Evolutionary conservation across 2,888 invertebrate species (phyloP).

Genomic region (Graphium colonna): DNA sequence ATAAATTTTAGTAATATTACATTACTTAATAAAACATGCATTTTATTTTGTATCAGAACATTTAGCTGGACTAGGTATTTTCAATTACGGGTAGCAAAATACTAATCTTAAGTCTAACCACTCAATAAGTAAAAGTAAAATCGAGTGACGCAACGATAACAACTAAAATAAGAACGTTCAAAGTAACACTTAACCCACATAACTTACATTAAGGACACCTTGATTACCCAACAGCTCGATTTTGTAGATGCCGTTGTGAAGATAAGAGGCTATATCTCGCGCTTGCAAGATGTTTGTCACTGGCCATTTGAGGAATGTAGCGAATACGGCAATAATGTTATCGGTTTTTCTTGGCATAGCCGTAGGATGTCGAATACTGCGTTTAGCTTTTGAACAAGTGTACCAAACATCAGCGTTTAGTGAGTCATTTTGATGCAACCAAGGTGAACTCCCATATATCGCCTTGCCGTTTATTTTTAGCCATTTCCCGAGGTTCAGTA

Average conservation of each 20-base stretch:
- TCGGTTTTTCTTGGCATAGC: conserved; percentile 36
- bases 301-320: conserved; percentile 86
- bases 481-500: conserved; percentile 90
- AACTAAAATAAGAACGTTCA: too few species aligned
- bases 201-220: conserved; percentile 46
- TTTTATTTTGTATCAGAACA: too few species aligned
- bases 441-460: conserved; percentile 89
- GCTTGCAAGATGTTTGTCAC: conserved; percentile 64
- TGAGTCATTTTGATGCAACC: conserved; percentile 91
- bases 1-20: too few species aligned
- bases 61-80: too few species aligned
- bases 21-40: too few species aligned
- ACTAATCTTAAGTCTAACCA: too few species aligned
- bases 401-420: conserved; percentile 87
- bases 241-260: conserved; percentile 44
- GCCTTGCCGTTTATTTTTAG: conserved; percentile 91
- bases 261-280: conserved; percentile 39
- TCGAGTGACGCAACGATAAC: too few species aligned
- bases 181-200: conserved; percentile 38
- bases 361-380: conserved; percentile 43
- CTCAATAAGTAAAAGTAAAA: too few species aligned
- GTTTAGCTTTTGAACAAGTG: conserved; percentile 58
- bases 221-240: conserved; percentile 51
- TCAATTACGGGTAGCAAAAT: too few species aligned
- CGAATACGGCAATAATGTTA: conserved; percentile 78